Conservation (phyloP, 2,113 vertebrate species). For the Charina bottae region DNA sequence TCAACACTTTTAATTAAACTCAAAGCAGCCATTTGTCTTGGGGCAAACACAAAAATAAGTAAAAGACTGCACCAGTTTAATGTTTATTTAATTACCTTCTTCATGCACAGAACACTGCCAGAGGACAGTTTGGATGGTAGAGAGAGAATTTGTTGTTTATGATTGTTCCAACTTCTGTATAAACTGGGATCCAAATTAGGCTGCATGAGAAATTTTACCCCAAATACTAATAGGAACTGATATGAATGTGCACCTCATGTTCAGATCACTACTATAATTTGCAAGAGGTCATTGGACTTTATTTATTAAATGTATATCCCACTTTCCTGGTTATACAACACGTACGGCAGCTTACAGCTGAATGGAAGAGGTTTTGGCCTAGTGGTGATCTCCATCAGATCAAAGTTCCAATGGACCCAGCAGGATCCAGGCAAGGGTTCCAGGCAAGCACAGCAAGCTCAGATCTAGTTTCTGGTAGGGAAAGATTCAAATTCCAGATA, state of each 20-base stretch:
- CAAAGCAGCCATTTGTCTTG: neutral
- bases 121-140: neutral
- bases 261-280: neutral
- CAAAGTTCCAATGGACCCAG: neutral
- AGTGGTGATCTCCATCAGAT: neutral
- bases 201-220: neutral
- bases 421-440: neutral
- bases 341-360: neutral
- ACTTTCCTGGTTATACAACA: neutral
- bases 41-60: neutral
- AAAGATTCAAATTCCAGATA: neutral
- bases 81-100: conserved; percentile 39
- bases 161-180: neutral
- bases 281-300: neutral
- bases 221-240: neutral
- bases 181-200: accelerated
- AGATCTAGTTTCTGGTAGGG: neutral
- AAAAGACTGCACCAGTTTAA: neutral
- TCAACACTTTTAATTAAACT: neutral
- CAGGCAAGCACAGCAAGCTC: neutral
- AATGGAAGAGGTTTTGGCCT: neutral
- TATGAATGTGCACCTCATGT: neutral
- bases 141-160: neutral
- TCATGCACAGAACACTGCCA: neutral
- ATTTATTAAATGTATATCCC: neutral